Evolutionary conservation across 2,797 vertebrate genomes (phyloP), one percentile per base, ranked within the genome.

Genomic region (Bovichtus diacanthus): DNA sequence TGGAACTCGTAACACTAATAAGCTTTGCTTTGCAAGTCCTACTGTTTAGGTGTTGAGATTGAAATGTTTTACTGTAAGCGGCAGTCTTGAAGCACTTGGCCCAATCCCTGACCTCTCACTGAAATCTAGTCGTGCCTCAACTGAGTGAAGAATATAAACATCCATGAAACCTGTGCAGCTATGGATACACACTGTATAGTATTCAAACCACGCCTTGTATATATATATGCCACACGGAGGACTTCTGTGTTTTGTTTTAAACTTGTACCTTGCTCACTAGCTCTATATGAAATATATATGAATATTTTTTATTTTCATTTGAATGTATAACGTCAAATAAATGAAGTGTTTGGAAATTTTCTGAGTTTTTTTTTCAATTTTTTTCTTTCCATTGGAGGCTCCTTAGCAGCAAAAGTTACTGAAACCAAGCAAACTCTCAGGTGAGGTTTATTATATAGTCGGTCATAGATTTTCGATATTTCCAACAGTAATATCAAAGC

Each of bases 231-330:
- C 90, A 94, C 91, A 91, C 77, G 71, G 88, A 92, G 76, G 71
- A 92, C 76, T 78, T 89, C 86, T 92, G 87, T 94, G 92, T 93
- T 91, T 92, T 92, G 92, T 93, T 95, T 94, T 92, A 90, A 93
- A 94, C 91, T 88, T 93, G 87, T 94, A 93, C 87, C 85, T 93
- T 93, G 91, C 93, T 93, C 90, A 91, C 83, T 93, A 93, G 87
- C 89, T 93, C 93, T 92, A 92, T 93, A 93, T 91, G 59, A 91
- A 92, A 89, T 91, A 88, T 92, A 92, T 93, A 93, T 93, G 91
- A 88, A 93, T 92, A 92, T 93, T 94, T 95, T 95, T 94, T 93
- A 94, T 95, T 95, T 94, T 93, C 74, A 86, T 92, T 92, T 94
- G 92, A 95, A 93, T 94, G 94, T 95, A 93, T 91, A 86, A 81